phyloP scores from a whole-genome alignment of 1,140 invertebrate genomes.

The Mercenaria mercenaria region DNA sequence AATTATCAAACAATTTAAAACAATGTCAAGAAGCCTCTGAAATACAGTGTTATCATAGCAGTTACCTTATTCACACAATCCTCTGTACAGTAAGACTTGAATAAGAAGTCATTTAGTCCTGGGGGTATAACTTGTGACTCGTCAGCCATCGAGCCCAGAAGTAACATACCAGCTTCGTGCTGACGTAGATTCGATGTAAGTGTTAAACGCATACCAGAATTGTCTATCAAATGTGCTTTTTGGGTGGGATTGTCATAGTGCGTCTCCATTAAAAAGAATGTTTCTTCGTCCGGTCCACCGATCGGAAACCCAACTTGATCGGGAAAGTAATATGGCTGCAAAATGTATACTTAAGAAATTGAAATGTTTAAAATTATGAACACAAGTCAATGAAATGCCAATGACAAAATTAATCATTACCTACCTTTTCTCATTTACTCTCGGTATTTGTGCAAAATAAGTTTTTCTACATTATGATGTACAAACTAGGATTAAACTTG shows the following conservation, averaged over 20 bases:
- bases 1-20: no score
- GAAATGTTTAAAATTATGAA: not conserved
- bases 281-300: slow-evolving; percentile 41
- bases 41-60: no score
- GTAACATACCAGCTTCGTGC: slow-evolving; percentile 24
- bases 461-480: no score
- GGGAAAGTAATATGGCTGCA: slow-evolving; percentile 68
- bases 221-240: slow-evolving; percentile 48
- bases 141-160: not conserved
- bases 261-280: slow-evolving; percentile 66
- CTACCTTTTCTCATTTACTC: not conserved
- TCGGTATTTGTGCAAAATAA: not conserved
- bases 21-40: no score
- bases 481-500: no score
- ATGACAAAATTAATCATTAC: not conserved
- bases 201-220: slow-evolving; percentile 44
- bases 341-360: not conserved
- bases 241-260: slow-evolving; percentile 70
- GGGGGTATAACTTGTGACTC: slow-evolving; percentile 26
- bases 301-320: slow-evolving; percentile 64
- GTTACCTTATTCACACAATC: slow-evolving; percentile 20
- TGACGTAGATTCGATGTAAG: not conserved
- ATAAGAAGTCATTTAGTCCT: not conserved
- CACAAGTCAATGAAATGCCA: not conserved
- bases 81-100: not conserved